Base-by-base conservation (phyloP, 2,797 vertebrate genomes). In the Buphagus erythrorhynchus region DNA sequence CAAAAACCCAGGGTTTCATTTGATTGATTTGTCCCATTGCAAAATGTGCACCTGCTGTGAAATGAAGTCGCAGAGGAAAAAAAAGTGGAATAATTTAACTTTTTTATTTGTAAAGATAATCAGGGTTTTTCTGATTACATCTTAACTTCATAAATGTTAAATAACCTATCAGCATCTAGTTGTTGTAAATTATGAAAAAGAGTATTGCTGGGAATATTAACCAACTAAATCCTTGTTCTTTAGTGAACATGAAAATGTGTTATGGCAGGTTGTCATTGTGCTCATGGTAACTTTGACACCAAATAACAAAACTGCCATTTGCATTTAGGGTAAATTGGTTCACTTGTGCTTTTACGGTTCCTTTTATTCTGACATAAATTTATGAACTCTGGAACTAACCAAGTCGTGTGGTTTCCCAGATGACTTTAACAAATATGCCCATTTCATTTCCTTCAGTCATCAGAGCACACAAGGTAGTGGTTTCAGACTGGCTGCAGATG, bases 61-160 rank as follows among this genome's bases (percentile, higher is more conserved):
- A 98, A 98, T 97, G 96, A 97, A 98, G 91, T 95, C 24, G 1
- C 93, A 48, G 16, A 88, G 72, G 72, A 76, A 80, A 84, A 65
- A 52, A 82, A 97, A 97, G 88, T 95, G 92, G 98, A 98, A 98
- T 98, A 98, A 98, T 98, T 99, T 99, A 99, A 99, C 99, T 99
- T 99, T 99, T 99, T 99, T 99, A 99, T 99, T 99, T 99, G 98
- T 99, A 99, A 99, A 99, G 99, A 99, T 99, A 99, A 99, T 99
- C 99, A 99, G 98, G 98, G 98, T 98, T 98, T 97, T 99, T 99
- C 99, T 99, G 99, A 98, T 99, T 99, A 99, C 99, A 99, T 99
- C 98, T 99, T 98, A 99, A 99, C 99, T 99, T 99, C 99, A 99
- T 99, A 99, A 99, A 99, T 99, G 99, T 99, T 99, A 99, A 99